A percentile compares a stretch with the other conserved stretches of the same genome.
phyloP scores from a whole-genome alignment of 1,140 invertebrate genomes.

The Chymomyza costata region DNA sequence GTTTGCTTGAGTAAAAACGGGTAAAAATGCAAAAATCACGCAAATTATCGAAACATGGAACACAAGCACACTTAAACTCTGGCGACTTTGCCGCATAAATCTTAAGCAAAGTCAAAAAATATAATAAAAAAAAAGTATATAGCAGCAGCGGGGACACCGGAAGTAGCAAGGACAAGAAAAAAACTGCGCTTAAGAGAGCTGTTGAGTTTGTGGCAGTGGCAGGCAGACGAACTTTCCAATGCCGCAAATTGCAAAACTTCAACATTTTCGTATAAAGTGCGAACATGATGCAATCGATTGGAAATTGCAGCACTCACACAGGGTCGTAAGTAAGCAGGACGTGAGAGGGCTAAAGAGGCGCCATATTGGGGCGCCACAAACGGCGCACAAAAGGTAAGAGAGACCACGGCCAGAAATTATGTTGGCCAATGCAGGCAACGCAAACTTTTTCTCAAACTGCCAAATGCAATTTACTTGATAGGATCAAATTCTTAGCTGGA shows the following conservation, averaged over 20 bases:
- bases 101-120: conserved; percentile 47
- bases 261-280: conserved; percentile 68
- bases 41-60: conserved; percentile 71
- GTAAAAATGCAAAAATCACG: conserved; percentile 68
- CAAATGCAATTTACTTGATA: conserved; percentile 73
- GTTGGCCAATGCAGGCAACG: conserved; percentile 38
- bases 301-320: conserved; percentile 51
- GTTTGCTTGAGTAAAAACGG: no score
- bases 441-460: conserved; percentile 69
- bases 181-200: conserved; percentile 19
- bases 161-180: conserved; percentile 16
- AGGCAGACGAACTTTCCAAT: conserved; percentile 56
- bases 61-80: conserved; percentile 60
- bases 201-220: conserved; percentile 42
- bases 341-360: background rate
- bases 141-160: no score
- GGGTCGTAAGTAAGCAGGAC: background rate
- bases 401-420: conserved; percentile 44
- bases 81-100: conserved; percentile 66
- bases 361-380: conserved; percentile 2
- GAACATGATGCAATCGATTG: conserved; percentile 69
- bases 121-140: conserved; percentile 14
- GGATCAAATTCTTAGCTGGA: conserved; percentile 72
- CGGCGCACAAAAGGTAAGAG: background rate
- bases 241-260: conserved; percentile 72